Conservation (phyloP, 2,113 vertebrate genomes). For the Microtus ochrogaster region DNA sequence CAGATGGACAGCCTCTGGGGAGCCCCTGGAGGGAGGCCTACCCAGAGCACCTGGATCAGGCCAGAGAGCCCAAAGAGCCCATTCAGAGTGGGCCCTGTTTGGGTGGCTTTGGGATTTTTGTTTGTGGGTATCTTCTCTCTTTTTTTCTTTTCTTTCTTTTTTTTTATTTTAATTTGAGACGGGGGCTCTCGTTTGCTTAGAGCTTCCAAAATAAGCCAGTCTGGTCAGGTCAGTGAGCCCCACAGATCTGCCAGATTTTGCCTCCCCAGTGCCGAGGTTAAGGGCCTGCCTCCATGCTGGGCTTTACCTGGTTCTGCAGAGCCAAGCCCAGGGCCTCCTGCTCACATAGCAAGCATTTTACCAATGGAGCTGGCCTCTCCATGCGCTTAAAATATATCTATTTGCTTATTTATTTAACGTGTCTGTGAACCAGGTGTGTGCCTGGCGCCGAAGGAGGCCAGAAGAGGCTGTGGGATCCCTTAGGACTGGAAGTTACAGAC, state of each 20-base stretch:
- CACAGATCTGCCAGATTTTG: not conserved
- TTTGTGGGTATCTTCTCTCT: not conserved
- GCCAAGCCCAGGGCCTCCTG: not conserved
- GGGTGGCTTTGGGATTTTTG: too few relatives aligned
- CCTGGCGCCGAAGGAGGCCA: not conserved
- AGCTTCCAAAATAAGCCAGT: not conserved
- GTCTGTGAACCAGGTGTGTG: not conserved
- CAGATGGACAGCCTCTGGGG: too few relatives aligned
- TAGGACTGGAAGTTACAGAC: not conserved
- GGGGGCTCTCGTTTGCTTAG: not conserved
- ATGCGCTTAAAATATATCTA: not conserved
- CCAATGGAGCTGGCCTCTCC: not conserved
- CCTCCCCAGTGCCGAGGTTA: not conserved
- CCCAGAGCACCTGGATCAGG: not conserved
- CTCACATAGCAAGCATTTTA: not conserved
- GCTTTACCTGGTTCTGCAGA: not conserved
- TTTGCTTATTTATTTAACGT: not conserved
- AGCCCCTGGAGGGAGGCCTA: not conserved
- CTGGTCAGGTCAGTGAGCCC: not conserved
- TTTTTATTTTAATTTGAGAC: not conserved
- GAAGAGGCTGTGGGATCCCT: not conserved
- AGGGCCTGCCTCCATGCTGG: too few relatives aligned
- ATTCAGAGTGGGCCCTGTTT: not conserved
- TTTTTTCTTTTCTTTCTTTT: not conserved
- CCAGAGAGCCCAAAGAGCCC: not conserved